phyloP scores from a whole-genome alignment of 1,140 invertebrate genomes.

The Trichoplusia ni region DNA sequence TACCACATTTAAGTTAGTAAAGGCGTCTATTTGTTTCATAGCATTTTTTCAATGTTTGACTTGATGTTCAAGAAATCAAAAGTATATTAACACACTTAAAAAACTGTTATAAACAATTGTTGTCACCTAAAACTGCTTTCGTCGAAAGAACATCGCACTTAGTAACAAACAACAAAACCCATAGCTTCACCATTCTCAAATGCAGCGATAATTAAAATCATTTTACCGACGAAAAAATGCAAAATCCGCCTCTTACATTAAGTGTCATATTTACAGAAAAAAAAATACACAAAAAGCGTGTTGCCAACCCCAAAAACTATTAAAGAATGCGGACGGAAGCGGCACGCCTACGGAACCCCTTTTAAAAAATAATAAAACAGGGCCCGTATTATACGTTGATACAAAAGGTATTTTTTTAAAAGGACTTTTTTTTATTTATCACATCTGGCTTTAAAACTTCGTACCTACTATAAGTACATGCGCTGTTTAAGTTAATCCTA shows the following conservation, averaged over 20 bases:
- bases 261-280: conserved; percentile 25
- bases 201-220: background rate
- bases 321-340: conserved; percentile 30
- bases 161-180: too few relatives aligned
- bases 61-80: too few relatives aligned
- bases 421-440: conserved; percentile 2
- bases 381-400: conserved; percentile 23
- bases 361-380: conserved; percentile 38
- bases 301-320: conserved; percentile 33
- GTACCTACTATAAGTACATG: background rate
- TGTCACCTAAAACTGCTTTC: too few relatives aligned
- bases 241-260: conserved; percentile 18
- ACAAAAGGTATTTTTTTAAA: conserved; percentile 29
- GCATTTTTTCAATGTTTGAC: too few relatives aligned
- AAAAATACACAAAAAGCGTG: conserved; percentile 30
- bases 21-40: too few relatives aligned
- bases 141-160: too few relatives aligned
- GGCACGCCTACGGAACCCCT: conserved; percentile 33
- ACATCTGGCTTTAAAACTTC: conserved; percentile 28
- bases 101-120: too few relatives aligned
- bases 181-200: too few relatives aligned
- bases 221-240: conserved; percentile 22
- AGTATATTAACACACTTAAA: too few relatives aligned
- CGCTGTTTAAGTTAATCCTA: too few relatives aligned
- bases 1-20: too few relatives aligned